Evolutionary conservation across 1,140 invertebrate species (phyloP), one percentile per base, ranked within the genome.

Genomic region (Hylaeus volcanicus): DNA sequence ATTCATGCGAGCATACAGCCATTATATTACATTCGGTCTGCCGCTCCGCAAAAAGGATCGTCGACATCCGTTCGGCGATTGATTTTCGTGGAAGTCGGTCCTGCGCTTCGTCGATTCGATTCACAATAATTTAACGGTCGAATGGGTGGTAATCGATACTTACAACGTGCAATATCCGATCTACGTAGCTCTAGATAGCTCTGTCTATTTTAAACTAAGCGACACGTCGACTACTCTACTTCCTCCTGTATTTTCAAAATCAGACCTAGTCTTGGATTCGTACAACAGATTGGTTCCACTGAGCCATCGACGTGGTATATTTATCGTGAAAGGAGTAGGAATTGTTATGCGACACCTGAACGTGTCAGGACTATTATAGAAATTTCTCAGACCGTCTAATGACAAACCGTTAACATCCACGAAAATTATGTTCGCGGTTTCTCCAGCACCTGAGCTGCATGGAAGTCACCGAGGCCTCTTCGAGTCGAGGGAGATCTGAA

Each of bases 21-120:
- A 77, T 78, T 83, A 80, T 83, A 88, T 88, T 80, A 83, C 68
- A 83, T 77, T 83, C 83, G 63, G 83, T 71, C 76, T 78, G 73
- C 58, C 43, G 56, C 68, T 69, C 82, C 77, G 84, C 83, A 78
- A 84, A 89, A 90, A 91, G 92, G 90, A 93, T 93, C 90, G 83
- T 87, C 74, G 74, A 88, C 88, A 91, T 93, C 90, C 91, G 90
- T 88, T 74, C 68, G 68, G 71, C 91, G 91, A 93, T 92, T 91
- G 90, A 90, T 93, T 92, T 91, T 89, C 89, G 83, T 86, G 82
- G 87, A 91, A 90, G 87, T 78, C 79, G 78, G 85, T 74, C 71
- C 73, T 82, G 75, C 72, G 66, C 73, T 87, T 85, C 84, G 76
- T 56, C 85, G 81, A 83, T 80, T 88, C 83, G 79, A 87, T 81